phyloP scores from a whole-genome alignment of 92 coral and sea anemone genomes.

The Meandrina meandrites region DNA sequence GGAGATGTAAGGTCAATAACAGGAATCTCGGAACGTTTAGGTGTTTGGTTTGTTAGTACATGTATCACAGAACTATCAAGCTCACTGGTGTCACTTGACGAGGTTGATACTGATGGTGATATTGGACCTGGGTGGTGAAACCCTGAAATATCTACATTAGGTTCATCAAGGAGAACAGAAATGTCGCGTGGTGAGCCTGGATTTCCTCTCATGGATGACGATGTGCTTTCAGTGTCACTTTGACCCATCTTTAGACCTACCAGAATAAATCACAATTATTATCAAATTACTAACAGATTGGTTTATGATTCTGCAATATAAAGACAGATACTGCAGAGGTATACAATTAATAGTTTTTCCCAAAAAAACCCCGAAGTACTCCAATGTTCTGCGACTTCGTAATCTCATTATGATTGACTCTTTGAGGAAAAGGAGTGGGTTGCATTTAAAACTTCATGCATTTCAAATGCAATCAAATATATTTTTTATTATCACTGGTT shows the following conservation, averaged over 20 bases:
- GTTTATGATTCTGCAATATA: too few relatives aligned
- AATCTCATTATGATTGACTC: too few relatives aligned
- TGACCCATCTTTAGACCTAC: slow-evolving; percentile 71
- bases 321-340: too few relatives aligned
- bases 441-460: too few relatives aligned
- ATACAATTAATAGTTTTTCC: too few relatives aligned
- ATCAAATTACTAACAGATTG: background rate
- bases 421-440: too few relatives aligned
- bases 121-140: slow-evolving; percentile 51
- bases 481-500: too few relatives aligned
- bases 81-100: slow-evolving; percentile 84
- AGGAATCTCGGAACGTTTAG: slow-evolving; percentile 80
- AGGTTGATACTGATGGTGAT: slow-evolving; percentile 72
- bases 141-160: slow-evolving; percentile 42
- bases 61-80: slow-evolving; percentile 67
- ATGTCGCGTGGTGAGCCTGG: slow-evolving; percentile 90
- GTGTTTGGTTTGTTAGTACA: slow-evolving; percentile 59
- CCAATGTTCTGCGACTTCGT: too few relatives aligned
- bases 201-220: slow-evolving; percentile 85
- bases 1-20: slow-evolving; percentile 94
- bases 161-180: slow-evolving; percentile 73
- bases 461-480: too few relatives aligned
- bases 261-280: background rate
- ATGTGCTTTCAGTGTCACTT: slow-evolving; percentile 91
- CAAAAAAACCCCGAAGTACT: too few relatives aligned